Percentiles rank a stretch among this genome's conserved stretches.
phyloP scores from a whole-genome alignment of 2,888 invertebrate genomes.

The Drosophila colorata region DNA sequence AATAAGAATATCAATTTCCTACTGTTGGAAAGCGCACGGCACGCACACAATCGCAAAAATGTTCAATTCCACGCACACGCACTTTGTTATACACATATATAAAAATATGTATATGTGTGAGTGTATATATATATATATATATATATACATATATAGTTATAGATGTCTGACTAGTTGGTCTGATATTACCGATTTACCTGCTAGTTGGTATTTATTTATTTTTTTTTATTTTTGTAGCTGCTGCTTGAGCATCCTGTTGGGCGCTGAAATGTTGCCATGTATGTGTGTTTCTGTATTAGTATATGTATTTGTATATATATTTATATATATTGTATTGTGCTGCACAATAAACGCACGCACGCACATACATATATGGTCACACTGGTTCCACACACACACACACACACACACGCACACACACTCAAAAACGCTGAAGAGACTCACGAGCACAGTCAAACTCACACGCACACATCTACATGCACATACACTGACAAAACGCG shows the following conservation, averaged over 20 bases:
- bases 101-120: slow-evolving; percentile 12
- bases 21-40: slow-evolving; percentile 68
- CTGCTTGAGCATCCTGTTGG: slow-evolving; percentile 49
- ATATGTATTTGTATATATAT: slow-evolving; percentile 22
- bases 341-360: slow-evolving; percentile 49
- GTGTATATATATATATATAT: slow-evolving; percentile 11
- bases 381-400: slow-evolving; percentile 49
- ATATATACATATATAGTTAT: slow-evolving; percentile 16
- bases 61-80: slow-evolving; percentile 58
- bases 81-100: slow-evolving; percentile 25
- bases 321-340: slow-evolving; percentile 50
- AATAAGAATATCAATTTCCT: slow-evolving; percentile 80
- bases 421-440: slow-evolving; percentile 13
- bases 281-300: slow-evolving; percentile 31
- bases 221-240: slow-evolving; percentile 31
- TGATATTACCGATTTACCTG: slow-evolving; percentile 53
- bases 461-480: slow-evolving; percentile 31
- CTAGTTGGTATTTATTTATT: slow-evolving; percentile 14
- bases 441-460: slow-evolving; percentile 16
- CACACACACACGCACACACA: slow-evolving; percentile 23
- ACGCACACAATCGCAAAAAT: slow-evolving; percentile 60
- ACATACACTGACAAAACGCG: slow-evolving; percentile 56
- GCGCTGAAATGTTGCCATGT: slow-evolving; percentile 48
- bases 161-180: slow-evolving; percentile 27
- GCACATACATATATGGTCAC: slow-evolving; percentile 63